Evolutionary conservation across 2,113 vertebrate genomes (phyloP).

Genomic region (Rafetus swinhoei): DNA sequence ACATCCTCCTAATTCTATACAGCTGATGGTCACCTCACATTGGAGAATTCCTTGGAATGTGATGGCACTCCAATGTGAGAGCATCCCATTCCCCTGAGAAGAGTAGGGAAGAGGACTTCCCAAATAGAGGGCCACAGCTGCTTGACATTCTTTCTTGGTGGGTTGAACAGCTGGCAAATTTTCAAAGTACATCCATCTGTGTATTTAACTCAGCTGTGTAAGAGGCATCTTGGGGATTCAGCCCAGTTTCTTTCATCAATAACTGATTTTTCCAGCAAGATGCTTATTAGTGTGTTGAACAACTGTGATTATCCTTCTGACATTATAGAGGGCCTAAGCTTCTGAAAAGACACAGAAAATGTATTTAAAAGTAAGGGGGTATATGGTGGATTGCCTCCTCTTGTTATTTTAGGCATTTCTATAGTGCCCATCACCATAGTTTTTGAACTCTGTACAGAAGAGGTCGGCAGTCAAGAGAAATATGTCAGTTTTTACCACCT

Average conservation of each 20-base stretch:
- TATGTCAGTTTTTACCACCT: neutral
- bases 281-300: neutral
- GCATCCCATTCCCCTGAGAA: slow-evolving; percentile 7
- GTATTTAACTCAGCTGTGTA: accelerated
- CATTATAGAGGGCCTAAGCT: neutral
- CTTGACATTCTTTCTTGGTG: neutral
- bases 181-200: neutral
- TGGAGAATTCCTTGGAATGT: neutral
- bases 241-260: neutral
- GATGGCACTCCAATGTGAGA: neutral
- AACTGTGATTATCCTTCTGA: neutral
- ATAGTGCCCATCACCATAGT: neutral
- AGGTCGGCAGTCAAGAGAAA: neutral
- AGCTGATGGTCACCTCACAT: neutral
- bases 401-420: neutral
- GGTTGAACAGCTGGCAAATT: neutral
- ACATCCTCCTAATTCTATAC: neutral
- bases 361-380: neutral
- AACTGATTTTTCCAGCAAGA: neutral
- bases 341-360: neutral
- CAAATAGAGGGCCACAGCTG: neutral
- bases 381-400: neutral
- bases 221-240: neutral
- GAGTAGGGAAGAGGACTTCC: neutral
- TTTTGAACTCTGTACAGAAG: neutral